Conservation (phyloP, 2,888 invertebrate genomes). For the Pterostichus niger region DNA sequence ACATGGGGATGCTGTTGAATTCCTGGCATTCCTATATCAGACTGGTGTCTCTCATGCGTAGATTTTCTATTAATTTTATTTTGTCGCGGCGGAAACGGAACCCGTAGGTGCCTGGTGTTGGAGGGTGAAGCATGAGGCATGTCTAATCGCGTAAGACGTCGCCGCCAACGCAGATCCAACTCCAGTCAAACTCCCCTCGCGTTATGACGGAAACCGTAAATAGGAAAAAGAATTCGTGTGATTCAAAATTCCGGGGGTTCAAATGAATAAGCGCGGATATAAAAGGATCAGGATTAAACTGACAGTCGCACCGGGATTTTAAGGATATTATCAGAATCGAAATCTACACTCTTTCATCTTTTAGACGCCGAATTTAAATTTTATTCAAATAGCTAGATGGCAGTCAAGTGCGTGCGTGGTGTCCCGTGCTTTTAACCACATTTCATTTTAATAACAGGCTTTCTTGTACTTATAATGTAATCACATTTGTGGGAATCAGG, state of each 20-base stretch:
- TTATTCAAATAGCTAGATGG: conserved; percentile 57
- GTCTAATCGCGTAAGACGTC: conserved; percentile 52
- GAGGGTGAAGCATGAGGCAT: conserved; percentile 28
- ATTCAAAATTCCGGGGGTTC: conserved; percentile 59
- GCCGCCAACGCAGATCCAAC: background rate
- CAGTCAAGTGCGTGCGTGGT: conserved; percentile 17
- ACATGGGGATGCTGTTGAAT: background rate
- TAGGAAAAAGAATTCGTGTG: conserved; percentile 65
- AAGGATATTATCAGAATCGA: conserved; percentile 61
- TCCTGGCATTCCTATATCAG: no score
- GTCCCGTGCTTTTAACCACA: background rate
- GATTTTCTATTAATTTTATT: conserved; percentile 42
- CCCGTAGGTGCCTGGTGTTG: background rate
- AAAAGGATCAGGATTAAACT: conserved; percentile 65
- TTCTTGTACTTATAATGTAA: no score
- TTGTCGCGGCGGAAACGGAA: conserved; percentile 35
- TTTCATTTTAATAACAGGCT: no score
- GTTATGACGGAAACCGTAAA: conserved; percentile 64
- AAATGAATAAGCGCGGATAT: conserved; percentile 58
- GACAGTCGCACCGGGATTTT: conserved; percentile 65
- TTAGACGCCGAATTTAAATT: conserved; percentile 59
- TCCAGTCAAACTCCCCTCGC: conserved; percentile 11
- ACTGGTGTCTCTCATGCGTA: background rate
- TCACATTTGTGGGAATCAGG: no score
- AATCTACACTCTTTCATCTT: conserved; percentile 63